phyloP scores from a whole-genome alignment of 2,888 invertebrate genomes.

The Cenopis cana region DNA sequence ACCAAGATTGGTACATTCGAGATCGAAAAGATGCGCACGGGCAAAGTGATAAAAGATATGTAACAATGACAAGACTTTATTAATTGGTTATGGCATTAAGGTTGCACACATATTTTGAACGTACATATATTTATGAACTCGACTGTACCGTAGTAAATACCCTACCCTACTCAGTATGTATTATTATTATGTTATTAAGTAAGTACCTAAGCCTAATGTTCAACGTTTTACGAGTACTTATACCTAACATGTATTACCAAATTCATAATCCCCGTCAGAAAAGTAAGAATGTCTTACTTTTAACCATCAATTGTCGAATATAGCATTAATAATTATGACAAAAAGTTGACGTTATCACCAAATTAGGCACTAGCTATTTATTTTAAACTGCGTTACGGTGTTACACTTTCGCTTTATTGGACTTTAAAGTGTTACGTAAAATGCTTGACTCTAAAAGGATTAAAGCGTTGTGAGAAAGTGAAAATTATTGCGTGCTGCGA shows the following conservation, averaged over 20 bases:
- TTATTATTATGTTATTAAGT: too few species aligned
- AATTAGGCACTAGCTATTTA: background rate
- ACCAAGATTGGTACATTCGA: background rate
- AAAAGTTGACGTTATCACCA: background rate
- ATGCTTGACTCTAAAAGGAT: constrained; percentile 40
- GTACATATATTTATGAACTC: too few species aligned
- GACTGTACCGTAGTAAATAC: too few species aligned
- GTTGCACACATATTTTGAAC: too few species aligned
- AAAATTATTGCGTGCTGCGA: constrained; percentile 42
- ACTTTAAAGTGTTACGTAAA: constrained; percentile 33
- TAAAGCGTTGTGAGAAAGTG: constrained; percentile 42
- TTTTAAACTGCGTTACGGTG: background rate
- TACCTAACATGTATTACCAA: background rate
- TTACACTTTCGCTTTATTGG: constrained; percentile 35
- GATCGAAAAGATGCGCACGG: too few species aligned
- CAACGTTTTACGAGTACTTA: too few species aligned
- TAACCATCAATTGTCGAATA: background rate
- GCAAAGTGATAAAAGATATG: too few species aligned
- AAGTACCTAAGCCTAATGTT: too few species aligned
- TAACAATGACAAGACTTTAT: too few species aligned
- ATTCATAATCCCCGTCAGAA: background rate
- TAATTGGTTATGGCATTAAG: too few species aligned
- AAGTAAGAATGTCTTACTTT: background rate
- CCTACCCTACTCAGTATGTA: too few species aligned
- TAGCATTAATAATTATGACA: background rate